Evolutionary conservation across 2,113 vertebrate species (phyloP), one percentile per base, ranked within the genome.

Genomic region (zebrafish (Danio rerio)): DNA sequence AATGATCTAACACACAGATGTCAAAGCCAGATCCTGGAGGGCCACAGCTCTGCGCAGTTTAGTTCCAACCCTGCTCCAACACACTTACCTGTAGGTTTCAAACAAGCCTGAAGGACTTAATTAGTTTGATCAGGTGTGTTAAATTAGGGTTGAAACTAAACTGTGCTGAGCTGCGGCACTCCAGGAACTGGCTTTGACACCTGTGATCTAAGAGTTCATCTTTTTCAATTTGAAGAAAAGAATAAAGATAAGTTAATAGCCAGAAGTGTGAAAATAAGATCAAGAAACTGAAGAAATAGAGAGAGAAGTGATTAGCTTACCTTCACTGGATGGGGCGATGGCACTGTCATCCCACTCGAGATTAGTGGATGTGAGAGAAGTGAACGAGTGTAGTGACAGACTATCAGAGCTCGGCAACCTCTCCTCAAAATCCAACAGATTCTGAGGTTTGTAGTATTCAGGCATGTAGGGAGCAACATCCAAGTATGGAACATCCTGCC

Each of bases 391-490:
- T 84, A 99, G 93, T 4, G 97, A 99, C 40, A 99, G 90, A 90
- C 97, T 99, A 92, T 99, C 98, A 0, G 96, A 98, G 90, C 95
- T 97, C 83, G 97, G 97, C 12, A 99, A 93, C 53, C 97, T 93
- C 61, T 98, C 97, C 85, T 99, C 97, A 12, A 99, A 99, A 92
- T 99, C 98, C 84, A 99, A 90, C 83, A 99, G 93, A 91, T 98
- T 96, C 62, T 97, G 96, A 7, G 98, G 98, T 84, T 99, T 99
- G 91, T 99, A 99, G 92, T 99, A 99, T 53, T 99, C 98, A 0
- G 98, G 98, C 98, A 99, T 99, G 93, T 99, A 99, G 0, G 98
- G 97, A 6, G 98, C 97, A 92, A 99, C 92, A 12, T 99, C 98
- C 87, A 99, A 88, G 85, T 99, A 99, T 0, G 98, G 98, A 53